Evolutionary conservation across 2,888 invertebrate genomes (phyloP), one percentile per base, ranked within the genome.

Genomic region (Sesamia inferens): DNA sequence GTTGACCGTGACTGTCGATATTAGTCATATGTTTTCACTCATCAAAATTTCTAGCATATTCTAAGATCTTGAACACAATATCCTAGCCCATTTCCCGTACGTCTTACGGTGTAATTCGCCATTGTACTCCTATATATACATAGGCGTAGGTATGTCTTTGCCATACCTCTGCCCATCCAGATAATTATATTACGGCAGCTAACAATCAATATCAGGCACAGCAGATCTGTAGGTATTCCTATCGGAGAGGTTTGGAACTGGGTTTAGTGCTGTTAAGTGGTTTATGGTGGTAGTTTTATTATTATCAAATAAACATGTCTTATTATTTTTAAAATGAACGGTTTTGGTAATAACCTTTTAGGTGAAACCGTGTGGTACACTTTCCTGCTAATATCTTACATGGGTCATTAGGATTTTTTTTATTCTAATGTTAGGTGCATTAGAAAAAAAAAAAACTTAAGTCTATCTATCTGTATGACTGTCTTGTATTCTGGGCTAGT

Each of bases 111-210:
- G 77, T 81, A 70, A 79, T 81, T 81, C 70, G 19, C 63, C 58
- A 63, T 67, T 63, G 76, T 68, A 13, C 19, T 6, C 5, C 2
- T 11, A 24, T 5, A 8, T 76, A 47, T 3, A 31, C 31, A 31
- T 51, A 69, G 1, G 0, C n/a, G 13, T 0, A 1, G 8, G 24
- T 71, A 22, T 48, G 31, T 55, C 57, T 31, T n/a, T 1, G 39
- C 68, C 57, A 69, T 61, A 58, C 72, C 71, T 48, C 48, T 51
- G 58, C 47, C 48, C 79, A 82, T 58, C 79, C 79, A 63, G 68
- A 82, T 80, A 80, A 80, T 80, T 82, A 80, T 74, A 81, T 80
- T 79, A 78, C 63, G 69, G 14, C 64, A 62, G 68, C 66, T 83
- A 63, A 79, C 68, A 79, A 83, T 80, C 82, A 80, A 84, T 83